These are phyloP conservation scores for Oegoconia quadripuncta DNA, from an alignment of 2,888 invertebrate genomes.

Conservation along the genomic window DNA sequence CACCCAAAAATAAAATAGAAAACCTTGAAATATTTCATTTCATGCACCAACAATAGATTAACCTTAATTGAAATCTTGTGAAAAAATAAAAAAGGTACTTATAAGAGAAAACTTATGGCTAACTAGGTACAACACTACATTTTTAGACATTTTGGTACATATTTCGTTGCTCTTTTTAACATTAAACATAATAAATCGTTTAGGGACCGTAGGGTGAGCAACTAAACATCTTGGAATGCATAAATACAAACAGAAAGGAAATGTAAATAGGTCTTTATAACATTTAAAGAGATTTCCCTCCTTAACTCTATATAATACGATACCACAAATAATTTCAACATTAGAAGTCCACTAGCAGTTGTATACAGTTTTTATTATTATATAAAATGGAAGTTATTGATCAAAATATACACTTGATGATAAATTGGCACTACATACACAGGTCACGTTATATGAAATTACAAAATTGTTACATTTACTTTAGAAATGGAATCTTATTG, in stretches of 20 bases:
- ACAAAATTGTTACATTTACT: constrained; percentile 46
- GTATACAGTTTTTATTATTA: constrained; percentile 37
- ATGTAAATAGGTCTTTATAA: constrained; percentile 25
- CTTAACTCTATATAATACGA: constrained; percentile 24
- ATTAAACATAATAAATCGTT: constrained; percentile 41
- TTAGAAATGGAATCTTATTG: constrained; percentile 22
- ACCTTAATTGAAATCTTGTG: neutral
- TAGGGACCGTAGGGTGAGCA: constrained; percentile 46
- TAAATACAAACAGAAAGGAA: constrained; percentile 38
- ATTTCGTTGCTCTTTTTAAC: constrained; percentile 72
- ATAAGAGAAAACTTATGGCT: constrained; percentile 58
- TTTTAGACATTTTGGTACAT: constrained; percentile 73
- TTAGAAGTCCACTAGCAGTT: constrained; percentile 26
- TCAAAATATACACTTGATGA: constrained; percentile 45
- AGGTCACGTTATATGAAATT: constrained; percentile 69
- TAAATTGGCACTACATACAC: constrained; percentile 73
- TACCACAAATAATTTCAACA: constrained; percentile 14
- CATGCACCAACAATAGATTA: constrained; percentile 3
- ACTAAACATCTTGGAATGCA: constrained; percentile 69
- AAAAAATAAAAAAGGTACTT: constrained; percentile 37
- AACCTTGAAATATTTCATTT: neutral
- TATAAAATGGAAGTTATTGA: constrained; percentile 50
- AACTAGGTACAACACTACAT: constrained; percentile 66
- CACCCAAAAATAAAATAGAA: neutral
- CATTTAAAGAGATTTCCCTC: constrained; percentile 36